These are phyloP conservation scores for Palloptera scutellata DNA, from an alignment of 2,888 invertebrate species.

Conservation along the genomic window DNA sequence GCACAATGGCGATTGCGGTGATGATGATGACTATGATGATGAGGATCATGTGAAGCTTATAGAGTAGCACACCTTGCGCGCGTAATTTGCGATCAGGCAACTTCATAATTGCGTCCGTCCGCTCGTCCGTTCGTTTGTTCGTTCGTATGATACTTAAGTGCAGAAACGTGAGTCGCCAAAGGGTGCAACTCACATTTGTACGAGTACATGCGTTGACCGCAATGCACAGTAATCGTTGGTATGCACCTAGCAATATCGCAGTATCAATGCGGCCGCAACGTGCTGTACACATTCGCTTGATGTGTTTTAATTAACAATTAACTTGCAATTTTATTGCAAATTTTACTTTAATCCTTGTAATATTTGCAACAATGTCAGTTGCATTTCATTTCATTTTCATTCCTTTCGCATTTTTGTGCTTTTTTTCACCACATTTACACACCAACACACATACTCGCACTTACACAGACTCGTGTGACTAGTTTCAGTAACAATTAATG, in stretches of 20 bases:
- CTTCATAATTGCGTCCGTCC: slow-evolving; percentile 19
- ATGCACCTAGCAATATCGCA: neutral
- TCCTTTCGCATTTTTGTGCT: neutral
- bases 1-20: neutral
- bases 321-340: slow-evolving; percentile 51
- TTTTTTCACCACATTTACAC: neutral
- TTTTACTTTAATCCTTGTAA: slow-evolving; percentile 43
- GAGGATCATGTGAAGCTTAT: slow-evolving; percentile 1
- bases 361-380: slow-evolving; percentile 15
- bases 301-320: slow-evolving; percentile 57
- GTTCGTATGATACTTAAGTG: slow-evolving; percentile 4
- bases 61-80: slow-evolving; percentile 25
- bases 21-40: neutral
- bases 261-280: neutral
- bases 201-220: neutral
- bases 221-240: too few relatives aligned
- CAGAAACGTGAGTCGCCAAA: slow-evolving; percentile 30
- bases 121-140: too few relatives aligned
- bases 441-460: neutral
- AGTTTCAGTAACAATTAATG: slow-evolving; percentile 34
- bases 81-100: slow-evolving; percentile 18
- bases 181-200: slow-evolving; percentile 5
- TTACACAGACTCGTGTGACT: slow-evolving; percentile 15
- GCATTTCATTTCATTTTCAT: slow-evolving; percentile 10
- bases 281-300: slow-evolving; percentile 1